Evolutionary conservation across 1,140 invertebrate species (phyloP), one percentile per base, ranked within the genome.

Genomic region (Luehdorfia chinensis): DNA sequence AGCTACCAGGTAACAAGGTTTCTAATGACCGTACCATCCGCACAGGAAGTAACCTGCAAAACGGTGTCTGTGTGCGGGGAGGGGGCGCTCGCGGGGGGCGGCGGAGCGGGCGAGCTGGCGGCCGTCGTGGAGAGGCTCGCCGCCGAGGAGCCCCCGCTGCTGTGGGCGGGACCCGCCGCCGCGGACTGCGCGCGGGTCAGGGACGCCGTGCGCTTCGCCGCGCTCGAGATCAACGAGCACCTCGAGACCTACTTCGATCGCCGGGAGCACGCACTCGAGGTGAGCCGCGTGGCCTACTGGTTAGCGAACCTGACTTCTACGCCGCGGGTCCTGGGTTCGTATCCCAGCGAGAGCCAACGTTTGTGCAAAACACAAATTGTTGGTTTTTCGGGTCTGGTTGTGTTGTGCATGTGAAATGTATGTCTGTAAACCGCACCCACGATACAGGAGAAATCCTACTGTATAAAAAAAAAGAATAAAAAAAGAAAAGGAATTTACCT

Each of bases 181-280:
- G 89, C 92, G 50, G 89, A 91, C 74, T 90, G 90, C 66, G 74
- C 88, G 53, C 88, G 90, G 55, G 86, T 94, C 1, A 88, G 89
- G 0, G 96, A 98, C 75, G 90, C 92, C 0, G 89, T 98, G 21
- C 91, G 95, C 16, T 98, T 96, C 78, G 93, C 94, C 47, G 92
- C 98, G 68, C 87, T 99, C n/a, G 96, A 98, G 74, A 92, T 98
- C 27, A 95, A 97, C 61, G 97, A 98, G 75, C 97, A 98, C 84
- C 90, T 97, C 55, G 97, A 98, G 74, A 98, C 96, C 0, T 98
- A 96, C 70, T 92, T 96, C 52, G 96, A 98, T 80, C 92, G 95
- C 48, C 94, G 95, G 57, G 96, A 98, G 72, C 95, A 97, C 64
- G 93, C 94, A 1, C 89, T 94, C 19, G 95, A 97, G 91, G 96